Percentiles rank a stretch among this genome's conserved stretches.
Conservation (phyloP, 2,888 invertebrate genomes). For the Ditula angustiorana region DNA sequence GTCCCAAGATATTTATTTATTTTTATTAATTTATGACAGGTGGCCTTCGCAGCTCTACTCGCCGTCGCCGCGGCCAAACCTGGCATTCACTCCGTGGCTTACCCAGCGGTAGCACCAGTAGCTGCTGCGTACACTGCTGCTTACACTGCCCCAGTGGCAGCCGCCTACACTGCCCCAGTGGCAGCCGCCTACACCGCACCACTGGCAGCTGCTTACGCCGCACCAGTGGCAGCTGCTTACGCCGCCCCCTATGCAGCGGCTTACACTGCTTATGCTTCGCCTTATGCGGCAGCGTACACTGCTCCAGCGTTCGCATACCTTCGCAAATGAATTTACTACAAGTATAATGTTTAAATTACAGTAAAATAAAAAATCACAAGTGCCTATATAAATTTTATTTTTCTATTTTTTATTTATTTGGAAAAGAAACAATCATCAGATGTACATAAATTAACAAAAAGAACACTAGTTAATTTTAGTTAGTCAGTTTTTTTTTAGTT, state of each 20-base stretch:
- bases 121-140: constrained; percentile 46
- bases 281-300: constrained; percentile 39
- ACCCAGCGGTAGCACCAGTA: constrained; percentile 49
- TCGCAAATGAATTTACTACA: constrained; percentile 21
- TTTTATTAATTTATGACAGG: constrained; percentile 51
- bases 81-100: constrained; percentile 67
- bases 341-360: neutral
- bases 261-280: constrained; percentile 56
- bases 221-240: constrained; percentile 62
- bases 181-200: constrained; percentile 59
- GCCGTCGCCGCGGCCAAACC: constrained; percentile 75
- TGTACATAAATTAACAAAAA: no score
- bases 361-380: neutral
- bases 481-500: no score
- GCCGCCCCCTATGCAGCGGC: constrained; percentile 66
- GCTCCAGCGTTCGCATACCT: constrained; percentile 32
- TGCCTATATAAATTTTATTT: neutral
- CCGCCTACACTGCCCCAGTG: constrained; percentile 45
- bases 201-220: constrained; percentile 47
- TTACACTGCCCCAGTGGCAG: no score
- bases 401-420: no score
- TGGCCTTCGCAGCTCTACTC: constrained; percentile 68
- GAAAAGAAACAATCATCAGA: no score
- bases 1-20: neutral
- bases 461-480: no score